These are phyloP conservation scores for Grapholita molesta DNA, from an alignment of 1,140 invertebrate genomes.

Conservation along the genomic window DNA sequence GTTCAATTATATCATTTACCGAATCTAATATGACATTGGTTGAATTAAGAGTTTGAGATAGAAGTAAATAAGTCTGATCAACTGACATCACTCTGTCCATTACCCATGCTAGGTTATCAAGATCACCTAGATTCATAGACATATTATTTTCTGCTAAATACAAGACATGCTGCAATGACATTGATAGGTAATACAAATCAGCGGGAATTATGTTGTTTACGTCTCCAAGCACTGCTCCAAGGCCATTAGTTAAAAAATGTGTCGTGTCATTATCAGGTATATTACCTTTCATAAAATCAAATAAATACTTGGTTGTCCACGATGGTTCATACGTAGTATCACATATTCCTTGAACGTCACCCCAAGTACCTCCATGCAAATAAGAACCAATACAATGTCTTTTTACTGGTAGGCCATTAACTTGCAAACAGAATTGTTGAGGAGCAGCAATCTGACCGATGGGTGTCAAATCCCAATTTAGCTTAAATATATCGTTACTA, in stretches of 20 bases:
- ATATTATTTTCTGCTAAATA: constrained; percentile 49
- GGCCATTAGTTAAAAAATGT: constrained; percentile 57
- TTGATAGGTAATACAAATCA: constrained; percentile 76
- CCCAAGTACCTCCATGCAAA: constrained; percentile 66
- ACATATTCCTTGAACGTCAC: constrained; percentile 59
- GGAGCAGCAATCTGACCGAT: constrained; percentile 67
- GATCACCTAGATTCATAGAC: constrained; percentile 60
- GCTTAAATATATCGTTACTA: constrained; percentile 36
- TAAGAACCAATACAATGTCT: constrained; percentile 71
- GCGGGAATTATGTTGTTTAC: constrained; percentile 68
- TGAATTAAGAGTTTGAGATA: constrained; percentile 75
- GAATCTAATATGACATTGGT: constrained; percentile 78
- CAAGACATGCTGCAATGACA: constrained; percentile 68
- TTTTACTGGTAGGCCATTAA: constrained; percentile 71
- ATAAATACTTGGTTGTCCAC: constrained; percentile 62
- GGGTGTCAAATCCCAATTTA: constrained; percentile 67
- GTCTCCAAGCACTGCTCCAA: constrained; percentile 52
- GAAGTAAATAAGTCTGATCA: constrained; percentile 60
- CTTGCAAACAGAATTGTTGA: constrained; percentile 73
- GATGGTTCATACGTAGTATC: constrained; percentile 60
- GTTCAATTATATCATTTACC: constrained; percentile 66
- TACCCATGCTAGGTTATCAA: constrained; percentile 67
- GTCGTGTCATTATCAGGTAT: constrained; percentile 46
- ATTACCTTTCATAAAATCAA: constrained; percentile 59
- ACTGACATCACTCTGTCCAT: constrained; percentile 73